Percentiles rank a stretch among this genome's conserved stretches.
Evolutionary conservation across 2,888 invertebrate species (phyloP).

Genomic region (Drosophila pegasa): DNA sequence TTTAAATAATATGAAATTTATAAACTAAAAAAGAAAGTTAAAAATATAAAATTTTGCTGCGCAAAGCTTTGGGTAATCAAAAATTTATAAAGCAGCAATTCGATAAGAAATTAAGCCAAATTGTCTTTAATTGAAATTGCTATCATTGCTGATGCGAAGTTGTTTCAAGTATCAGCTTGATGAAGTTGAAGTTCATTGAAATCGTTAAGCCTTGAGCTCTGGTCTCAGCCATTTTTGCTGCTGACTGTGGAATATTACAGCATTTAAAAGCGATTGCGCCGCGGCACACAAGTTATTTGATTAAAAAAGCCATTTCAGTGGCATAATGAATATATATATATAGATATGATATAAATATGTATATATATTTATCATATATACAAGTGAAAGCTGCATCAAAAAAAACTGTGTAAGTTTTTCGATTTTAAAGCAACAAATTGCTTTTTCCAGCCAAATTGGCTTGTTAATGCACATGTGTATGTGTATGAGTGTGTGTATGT

Average conservation of each 20-base stretch:
- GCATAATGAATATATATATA: background rate
- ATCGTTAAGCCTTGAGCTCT: constrained; percentile 15
- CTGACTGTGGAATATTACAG: constrained; percentile 41
- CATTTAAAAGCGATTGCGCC: constrained; percentile 43
- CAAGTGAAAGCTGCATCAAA: constrained; percentile 10
- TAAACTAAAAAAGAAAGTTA: background rate
- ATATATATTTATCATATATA: background rate
- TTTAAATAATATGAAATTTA: too few relatives aligned
- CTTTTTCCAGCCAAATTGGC: constrained; percentile 23
- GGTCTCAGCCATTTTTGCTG: constrained; percentile 11
- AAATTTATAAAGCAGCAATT: background rate
- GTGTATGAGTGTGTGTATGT: background rate
- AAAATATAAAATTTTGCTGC: background rate
- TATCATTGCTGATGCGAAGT: constrained; percentile 1
- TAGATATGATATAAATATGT: background rate
- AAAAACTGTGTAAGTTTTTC: constrained; percentile 19
- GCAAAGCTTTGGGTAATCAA: background rate
- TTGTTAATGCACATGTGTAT: background rate
- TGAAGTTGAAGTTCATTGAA: constrained; percentile 18
- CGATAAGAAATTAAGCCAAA: background rate
- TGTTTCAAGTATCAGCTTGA: constrained; percentile 13
- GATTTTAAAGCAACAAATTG: constrained; percentile 48
- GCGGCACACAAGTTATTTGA: constrained; percentile 37
- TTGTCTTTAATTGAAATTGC: constrained; percentile 2
- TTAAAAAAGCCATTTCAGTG: constrained; percentile 61